Base-by-base conservation (phyloP, 2,888 invertebrate species). In the Ecdyonurus torrentis region DNA sequence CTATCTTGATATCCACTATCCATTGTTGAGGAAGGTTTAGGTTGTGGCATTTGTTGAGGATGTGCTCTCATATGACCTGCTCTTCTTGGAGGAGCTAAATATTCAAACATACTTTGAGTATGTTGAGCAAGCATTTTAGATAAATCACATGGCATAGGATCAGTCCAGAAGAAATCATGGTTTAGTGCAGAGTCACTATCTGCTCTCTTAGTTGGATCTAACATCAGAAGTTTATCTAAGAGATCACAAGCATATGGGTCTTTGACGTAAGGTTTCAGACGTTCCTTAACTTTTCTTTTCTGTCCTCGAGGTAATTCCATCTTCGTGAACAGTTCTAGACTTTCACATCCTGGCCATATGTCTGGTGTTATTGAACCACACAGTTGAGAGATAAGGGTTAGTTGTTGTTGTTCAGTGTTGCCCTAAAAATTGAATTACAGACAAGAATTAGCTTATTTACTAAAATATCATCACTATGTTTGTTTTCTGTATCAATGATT, bases 81-180 rank as follows among this genome's bases (percentile, higher is more conserved):
- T 70, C 91, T 71, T 71, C 93, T 70, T 63, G 92, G 83, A 66
- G 87, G 83, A 66, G 89, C 84, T 65, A 95, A 77, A 74, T 89
- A 96, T 73, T 97, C 96, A 73, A 96, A 97, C 95, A 96, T 96
- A 74, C 92, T 93, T 67, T 81, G 91, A 66, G 84, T 87, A 78
- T 90, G 89, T 70, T 91, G 91, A 0, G 91, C 91, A 67, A 97
- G 76, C 94, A 95, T 95, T 77, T 89, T 89, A 62, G 85, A 88
- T 50, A 93, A 78, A 72, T 92, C 92, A 71, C 88, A 87, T 0
- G 97, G 96, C 89, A 94, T 89, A 0, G 99, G 98, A 73, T 96
- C 94, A 2, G 89, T 90, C 94, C 95, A 99, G 78, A 99, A 99
- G 78, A 98, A 99, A 73, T 96, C 94, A 72, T 99, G 97, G 77